These are phyloP conservation scores for Morone chrysops DNA, from an alignment of 2,113 vertebrate genomes.

Conservation along the genomic window DNA sequence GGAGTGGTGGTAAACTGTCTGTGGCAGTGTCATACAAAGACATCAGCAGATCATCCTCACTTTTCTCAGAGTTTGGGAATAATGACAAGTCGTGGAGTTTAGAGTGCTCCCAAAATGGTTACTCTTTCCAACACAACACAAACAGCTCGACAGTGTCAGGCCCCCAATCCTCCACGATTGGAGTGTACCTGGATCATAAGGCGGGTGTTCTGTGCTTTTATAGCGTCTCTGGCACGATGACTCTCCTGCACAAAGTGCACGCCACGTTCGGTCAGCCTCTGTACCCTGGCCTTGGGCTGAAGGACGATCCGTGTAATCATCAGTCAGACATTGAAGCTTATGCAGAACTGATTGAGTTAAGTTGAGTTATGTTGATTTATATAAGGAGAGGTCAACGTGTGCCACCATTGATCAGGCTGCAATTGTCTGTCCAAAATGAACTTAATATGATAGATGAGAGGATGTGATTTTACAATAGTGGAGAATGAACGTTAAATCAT, in stretches of 20 bases:
- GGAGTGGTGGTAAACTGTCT: neutral
- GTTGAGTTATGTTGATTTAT: neutral
- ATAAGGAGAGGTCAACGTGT: too few relatives aligned
- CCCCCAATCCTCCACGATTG: rapidly evolving
- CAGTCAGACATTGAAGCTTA: too few relatives aligned
- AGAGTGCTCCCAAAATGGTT: rapidly evolving
- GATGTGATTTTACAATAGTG: too few relatives aligned
- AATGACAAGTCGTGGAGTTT: constrained; percentile 45
- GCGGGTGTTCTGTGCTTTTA: constrained; percentile 42
- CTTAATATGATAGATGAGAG: too few relatives aligned
- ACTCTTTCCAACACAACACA: neutral
- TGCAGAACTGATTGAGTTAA: constrained; percentile 18
- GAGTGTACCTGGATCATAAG: neutral
- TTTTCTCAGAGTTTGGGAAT: neutral
- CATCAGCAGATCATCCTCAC: neutral
- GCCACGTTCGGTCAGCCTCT: constrained; percentile 37
- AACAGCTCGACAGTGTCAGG: rapidly evolving
- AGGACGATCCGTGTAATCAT: rapidly evolving
- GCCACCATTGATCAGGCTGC: neutral
- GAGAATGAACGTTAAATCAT: too few relatives aligned
- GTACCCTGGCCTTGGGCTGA: constrained; percentile 30
- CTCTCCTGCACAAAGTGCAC: constrained; percentile 5
- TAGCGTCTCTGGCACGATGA: neutral
- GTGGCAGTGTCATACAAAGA: constrained; percentile 35
- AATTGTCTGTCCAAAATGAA: neutral